phyloP scores from a whole-genome alignment of 1,140 invertebrate species.

The Zaprionus ghesquierei region DNA sequence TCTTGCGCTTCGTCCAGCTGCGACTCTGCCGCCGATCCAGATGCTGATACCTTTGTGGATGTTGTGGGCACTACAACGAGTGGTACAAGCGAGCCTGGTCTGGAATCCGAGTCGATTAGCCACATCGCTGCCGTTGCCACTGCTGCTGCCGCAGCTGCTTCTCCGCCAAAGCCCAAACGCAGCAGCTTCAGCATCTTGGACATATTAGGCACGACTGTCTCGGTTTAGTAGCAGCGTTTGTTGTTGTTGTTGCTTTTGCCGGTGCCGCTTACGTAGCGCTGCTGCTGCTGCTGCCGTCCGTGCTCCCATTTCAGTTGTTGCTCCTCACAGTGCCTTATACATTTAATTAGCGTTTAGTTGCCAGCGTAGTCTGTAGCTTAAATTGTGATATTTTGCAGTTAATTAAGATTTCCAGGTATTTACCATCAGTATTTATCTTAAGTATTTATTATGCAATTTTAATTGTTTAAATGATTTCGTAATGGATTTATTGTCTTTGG shows the following conservation, averaged over 20 bases:
- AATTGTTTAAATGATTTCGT: slow-evolving; percentile 78
- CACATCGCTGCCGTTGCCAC: slow-evolving; percentile 6
- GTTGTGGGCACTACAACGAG: slow-evolving; percentile 56
- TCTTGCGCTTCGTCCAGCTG: slow-evolving; percentile 48
- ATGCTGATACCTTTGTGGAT: slow-evolving; percentile 65
- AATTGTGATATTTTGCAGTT: slow-evolving; percentile 81
- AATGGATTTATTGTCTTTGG: slow-evolving; percentile 77
- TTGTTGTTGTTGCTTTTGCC: not conserved
- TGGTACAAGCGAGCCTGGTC: slow-evolving; percentile 8
- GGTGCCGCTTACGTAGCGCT: not conserved
- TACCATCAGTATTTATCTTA: slow-evolving; percentile 74
- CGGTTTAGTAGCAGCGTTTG: slow-evolving; percentile 36
- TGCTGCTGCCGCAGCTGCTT: slow-evolving; percentile 24
- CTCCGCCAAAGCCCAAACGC: slow-evolving; percentile 57
- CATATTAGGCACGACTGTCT: slow-evolving; percentile 68
- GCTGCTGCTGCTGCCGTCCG: slow-evolving; percentile 36
- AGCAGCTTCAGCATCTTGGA: slow-evolving; percentile 76
- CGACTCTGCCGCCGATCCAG: slow-evolving; percentile 44
- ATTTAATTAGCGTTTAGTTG: slow-evolving; percentile 79
- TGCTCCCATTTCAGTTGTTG: slow-evolving; percentile 61
- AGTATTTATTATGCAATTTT: slow-evolving; percentile 80
- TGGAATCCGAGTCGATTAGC: slow-evolving; percentile 34
- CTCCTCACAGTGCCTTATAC: slow-evolving; percentile 60
- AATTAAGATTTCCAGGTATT: slow-evolving; percentile 81
- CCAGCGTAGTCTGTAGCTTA: slow-evolving; percentile 57